phyloP scores from a whole-genome alignment of 1,140 invertebrate species.

The Samia ricini region DNA sequence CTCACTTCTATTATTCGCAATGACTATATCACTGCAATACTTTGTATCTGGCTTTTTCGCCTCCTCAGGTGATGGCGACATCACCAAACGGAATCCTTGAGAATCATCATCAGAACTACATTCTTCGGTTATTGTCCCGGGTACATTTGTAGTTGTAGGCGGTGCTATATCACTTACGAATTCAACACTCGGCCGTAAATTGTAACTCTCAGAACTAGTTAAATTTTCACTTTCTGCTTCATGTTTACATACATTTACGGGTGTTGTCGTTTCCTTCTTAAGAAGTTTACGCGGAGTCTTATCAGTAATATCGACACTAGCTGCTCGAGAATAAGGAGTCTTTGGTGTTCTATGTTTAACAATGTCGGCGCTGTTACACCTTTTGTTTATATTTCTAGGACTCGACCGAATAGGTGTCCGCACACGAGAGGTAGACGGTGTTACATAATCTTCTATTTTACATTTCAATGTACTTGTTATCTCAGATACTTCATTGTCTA shows the following conservation, averaged over 20 bases:
- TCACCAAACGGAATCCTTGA: constrained; percentile 54
- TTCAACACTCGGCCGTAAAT: constrained; percentile 44
- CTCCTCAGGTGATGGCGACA: constrained; percentile 50
- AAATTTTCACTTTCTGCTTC: constrained; percentile 12
- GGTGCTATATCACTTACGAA: constrained; percentile 49
- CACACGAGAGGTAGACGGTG: constrained; percentile 51
- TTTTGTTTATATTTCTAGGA: constrained; percentile 50
- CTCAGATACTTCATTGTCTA: constrained; percentile 65
- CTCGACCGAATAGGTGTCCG: constrained; percentile 48
- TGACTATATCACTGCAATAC: constrained; percentile 46
- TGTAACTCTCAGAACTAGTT: constrained; percentile 29
- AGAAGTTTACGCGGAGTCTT: constrained; percentile 46
- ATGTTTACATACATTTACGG: constrained; percentile 22
- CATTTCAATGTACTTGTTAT: constrained; percentile 45
- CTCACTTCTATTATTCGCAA: constrained; percentile 46
- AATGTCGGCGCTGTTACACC: constrained; percentile 56
- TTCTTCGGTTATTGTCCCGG: constrained; percentile 54
- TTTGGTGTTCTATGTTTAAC: constrained; percentile 49
- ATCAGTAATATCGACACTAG: constrained; percentile 54
- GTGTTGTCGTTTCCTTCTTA: constrained; percentile 24
- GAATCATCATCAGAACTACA: constrained; percentile 54
- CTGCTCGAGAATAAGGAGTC: constrained; percentile 52
- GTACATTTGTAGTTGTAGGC: constrained; percentile 32
- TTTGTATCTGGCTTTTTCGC: constrained; percentile 29
- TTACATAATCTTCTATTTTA: constrained; percentile 37